Evolutionary conservation across 2,113 vertebrate genomes (phyloP).

Genomic region (Hemiscyllium ocellatum): DNA sequence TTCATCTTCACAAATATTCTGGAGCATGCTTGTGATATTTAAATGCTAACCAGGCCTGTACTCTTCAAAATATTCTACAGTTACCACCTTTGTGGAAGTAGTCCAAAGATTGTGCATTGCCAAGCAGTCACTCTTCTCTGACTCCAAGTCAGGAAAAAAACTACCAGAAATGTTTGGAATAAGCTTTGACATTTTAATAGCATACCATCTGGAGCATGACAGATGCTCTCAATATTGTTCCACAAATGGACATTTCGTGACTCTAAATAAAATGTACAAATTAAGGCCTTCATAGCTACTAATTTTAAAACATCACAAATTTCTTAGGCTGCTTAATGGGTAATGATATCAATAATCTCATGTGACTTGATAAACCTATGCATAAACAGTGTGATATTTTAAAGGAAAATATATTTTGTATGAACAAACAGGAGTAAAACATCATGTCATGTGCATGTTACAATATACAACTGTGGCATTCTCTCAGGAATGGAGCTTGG

Average conservation of each 20-base stretch:
- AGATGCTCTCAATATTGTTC: background rate
- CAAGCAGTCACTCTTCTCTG: background rate
- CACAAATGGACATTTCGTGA: background rate
- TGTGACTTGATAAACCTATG: background rate
- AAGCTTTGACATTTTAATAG: background rate
- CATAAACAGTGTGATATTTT: background rate
- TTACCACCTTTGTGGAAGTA: background rate
- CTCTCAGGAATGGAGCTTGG: background rate
- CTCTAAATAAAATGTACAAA: slow-evolving; percentile 1
- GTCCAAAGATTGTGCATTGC: background rate
- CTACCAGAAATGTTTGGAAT: background rate
- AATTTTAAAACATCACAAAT: slow-evolving; percentile 10
- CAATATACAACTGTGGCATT: background rate
- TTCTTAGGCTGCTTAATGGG: background rate
- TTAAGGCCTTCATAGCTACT: background rate
- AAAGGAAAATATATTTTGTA: background rate
- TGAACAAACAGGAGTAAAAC: background rate
- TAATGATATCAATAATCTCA: background rate
- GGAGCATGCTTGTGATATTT: background rate
- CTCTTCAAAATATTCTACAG: background rate
- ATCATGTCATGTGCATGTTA: background rate
- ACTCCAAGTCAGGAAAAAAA: background rate
- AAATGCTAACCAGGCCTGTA: background rate
- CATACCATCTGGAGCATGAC: background rate
- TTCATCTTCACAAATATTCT: background rate